A percentile compares a stretch with the other conserved stretches of the same genome.
phyloP scores from a whole-genome alignment of 1,140 invertebrate genomes.

The Leptinotarsa undecemlineata region DNA sequence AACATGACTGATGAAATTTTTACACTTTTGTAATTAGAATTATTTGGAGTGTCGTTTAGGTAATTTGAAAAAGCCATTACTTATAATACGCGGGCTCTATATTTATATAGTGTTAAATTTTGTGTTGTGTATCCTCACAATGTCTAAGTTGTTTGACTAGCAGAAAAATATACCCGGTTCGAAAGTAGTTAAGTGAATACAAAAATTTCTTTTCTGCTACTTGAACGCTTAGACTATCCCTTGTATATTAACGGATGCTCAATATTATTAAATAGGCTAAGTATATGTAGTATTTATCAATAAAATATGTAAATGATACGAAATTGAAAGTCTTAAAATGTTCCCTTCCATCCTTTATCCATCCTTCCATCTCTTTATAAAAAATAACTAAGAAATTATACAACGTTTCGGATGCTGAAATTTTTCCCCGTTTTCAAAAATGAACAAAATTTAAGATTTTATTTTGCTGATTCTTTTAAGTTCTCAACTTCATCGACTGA shows the following conservation, averaged over 20 bases:
- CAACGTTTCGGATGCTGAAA: too few relatives aligned
- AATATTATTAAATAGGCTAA: constrained; percentile 52
- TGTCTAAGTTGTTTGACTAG: constrained; percentile 54
- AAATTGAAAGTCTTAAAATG: background rate
- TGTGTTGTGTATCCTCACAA: constrained; percentile 52
- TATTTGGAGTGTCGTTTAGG: constrained; percentile 51
- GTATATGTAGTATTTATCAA: constrained; percentile 55
- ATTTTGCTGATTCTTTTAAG: too few relatives aligned
- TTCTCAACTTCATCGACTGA: too few relatives aligned
- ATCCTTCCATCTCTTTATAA: too few relatives aligned
- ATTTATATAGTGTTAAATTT: constrained; percentile 42
- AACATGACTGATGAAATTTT: constrained; percentile 50
- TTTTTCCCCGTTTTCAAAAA: too few relatives aligned
- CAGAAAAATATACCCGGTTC: constrained; percentile 43
- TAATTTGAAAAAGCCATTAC: constrained; percentile 47
- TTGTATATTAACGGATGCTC: constrained; percentile 57
- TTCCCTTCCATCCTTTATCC: too few relatives aligned
- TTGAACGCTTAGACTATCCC: constrained; percentile 53
- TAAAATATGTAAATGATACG: constrained; percentile 52
- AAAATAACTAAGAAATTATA: too few relatives aligned
- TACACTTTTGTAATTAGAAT: constrained; percentile 52
- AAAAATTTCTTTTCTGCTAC: constrained; percentile 49
- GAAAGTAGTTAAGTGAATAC: constrained; percentile 32
- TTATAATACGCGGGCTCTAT: constrained; percentile 42
- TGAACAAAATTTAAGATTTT: too few relatives aligned